Evolutionary conservation across 2,113 vertebrate genomes (phyloP), one percentile per base, ranked within the genome.

Genomic region (Fulmarus glacialis): DNA sequence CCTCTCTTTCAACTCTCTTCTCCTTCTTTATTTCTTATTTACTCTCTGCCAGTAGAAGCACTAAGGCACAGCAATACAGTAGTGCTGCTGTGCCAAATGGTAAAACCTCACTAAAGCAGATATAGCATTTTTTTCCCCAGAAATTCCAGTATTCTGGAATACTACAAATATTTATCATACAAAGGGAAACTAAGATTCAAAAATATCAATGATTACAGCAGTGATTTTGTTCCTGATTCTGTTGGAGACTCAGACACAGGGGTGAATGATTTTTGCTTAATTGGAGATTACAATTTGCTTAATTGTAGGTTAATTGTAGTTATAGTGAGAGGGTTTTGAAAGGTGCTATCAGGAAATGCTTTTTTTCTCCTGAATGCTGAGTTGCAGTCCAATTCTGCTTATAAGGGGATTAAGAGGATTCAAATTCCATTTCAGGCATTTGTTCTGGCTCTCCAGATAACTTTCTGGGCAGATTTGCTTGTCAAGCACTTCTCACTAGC

Each of bases 361-460:
- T 87, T 92, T 75, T 97, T 83, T 55, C 36, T 68, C 2, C 55
- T 86, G 83, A 96, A 93, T 93, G 80, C 45, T 90, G 68, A 94
- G 53, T 92, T 95, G 92, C 80, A 88, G 66, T 97, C 96, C 83
- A 73, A 21, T 94, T 98, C 97, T 97, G 91, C 98, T 95, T 97
- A 96, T 96, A 98, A 97, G 97, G 93, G 96, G 97, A 98, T 98
- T 98, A 98, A 96, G 89, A 93, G 87, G 97, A 94, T 94, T 97
- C 92, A 93, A 84, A 98, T 98, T 98, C 98, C 98, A 98, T 98
- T 98, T 98, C 94, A 95, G 98, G 98, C 97, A 98, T 98, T 97
- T 97, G 97, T 96, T 96, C 91, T 88, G 96, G 81, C 89, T 71
- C 89, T 82, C 70, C 89, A 98, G 98, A 98, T 98, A 98, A 95